Percentiles rank a stretch among this genome's conserved stretches.
Evolutionary conservation across 2,888 invertebrate species (phyloP).

Genomic region (Emmelina monodactyla): DNA sequence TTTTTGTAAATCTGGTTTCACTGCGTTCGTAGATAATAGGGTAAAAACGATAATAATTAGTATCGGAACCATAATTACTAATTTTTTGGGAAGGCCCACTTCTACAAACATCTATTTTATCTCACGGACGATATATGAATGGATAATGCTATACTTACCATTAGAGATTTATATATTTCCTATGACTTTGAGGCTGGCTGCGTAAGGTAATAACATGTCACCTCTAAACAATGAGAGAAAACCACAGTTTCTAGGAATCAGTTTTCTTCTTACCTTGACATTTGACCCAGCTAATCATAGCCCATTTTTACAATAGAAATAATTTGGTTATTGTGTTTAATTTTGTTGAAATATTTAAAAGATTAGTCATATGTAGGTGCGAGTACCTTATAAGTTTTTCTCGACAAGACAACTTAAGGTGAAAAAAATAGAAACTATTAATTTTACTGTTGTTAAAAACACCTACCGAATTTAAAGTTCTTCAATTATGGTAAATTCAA

Average conservation of each 20-base stretch:
- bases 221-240: constrained; percentile 23
- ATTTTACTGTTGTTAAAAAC: no score
- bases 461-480: no score
- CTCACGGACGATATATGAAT: no score
- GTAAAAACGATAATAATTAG: constrained; percentile 32
- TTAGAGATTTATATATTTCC: constrained; percentile 28
- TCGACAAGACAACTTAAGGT: no score
- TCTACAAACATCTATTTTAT: no score
- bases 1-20: constrained; percentile 28
- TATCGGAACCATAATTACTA: constrained; percentile 40
- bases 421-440: no score
- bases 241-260: constrained; percentile 16
- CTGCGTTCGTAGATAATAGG: constrained; percentile 27
- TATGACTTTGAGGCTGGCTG: constrained; percentile 32
- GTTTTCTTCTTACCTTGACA: constrained; percentile 41
- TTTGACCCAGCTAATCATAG: constrained; percentile 53
- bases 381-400: constrained; percentile 15
- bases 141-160: no score
- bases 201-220: constrained; percentile 33
- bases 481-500: no score
- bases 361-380: no score
- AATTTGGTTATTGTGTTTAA: neutral
- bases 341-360: no score
- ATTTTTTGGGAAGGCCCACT: no score
- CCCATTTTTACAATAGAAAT: constrained; percentile 4